Percentiles rank a stretch among this genome's conserved stretches.
phyloP scores from a whole-genome alignment of 2,797 vertebrate genomes.

The Gallinago nigripennis region DNA sequence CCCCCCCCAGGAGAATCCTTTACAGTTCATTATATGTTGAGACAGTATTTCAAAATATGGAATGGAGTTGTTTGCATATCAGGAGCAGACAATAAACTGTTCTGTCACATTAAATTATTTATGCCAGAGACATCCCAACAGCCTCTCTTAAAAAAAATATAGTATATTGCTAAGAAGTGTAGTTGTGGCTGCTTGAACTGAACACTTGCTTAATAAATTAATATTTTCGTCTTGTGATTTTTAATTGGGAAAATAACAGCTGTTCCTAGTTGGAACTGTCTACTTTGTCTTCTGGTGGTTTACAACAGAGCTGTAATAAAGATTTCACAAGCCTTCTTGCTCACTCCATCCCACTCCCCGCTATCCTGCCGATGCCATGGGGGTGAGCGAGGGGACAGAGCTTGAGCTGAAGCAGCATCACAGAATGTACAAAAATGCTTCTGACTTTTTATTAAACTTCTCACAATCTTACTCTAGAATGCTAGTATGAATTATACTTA shows the following conservation, averaged over 20 bases:
- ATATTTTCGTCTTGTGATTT: conserved; percentile 71
- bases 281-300: conserved; percentile 23
- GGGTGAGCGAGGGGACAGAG: background rate
- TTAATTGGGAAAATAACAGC: conserved; percentile 74
- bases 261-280: conserved; percentile 64
- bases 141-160: conserved; percentile 6
- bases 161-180: conserved; percentile 29
- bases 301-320: conserved; percentile 1
- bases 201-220: conserved; percentile 69
- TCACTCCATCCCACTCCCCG: background rate
- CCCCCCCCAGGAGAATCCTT: conserved; percentile 4
- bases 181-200: conserved; percentile 35
- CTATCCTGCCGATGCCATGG: fast-evolving
- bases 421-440: background rate
- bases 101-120: conserved; percentile 71
- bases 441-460: background rate
- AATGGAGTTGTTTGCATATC: conserved; percentile 63
- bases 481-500: background rate
- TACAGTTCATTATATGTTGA: conserved; percentile 28
- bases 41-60: conserved; percentile 47
- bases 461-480: background rate
- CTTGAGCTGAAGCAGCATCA: background rate
- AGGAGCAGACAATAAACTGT: conserved; percentile 63
- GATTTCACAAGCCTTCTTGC: conserved; percentile 7
- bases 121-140: conserved; percentile 41